phyloP scores from a whole-genome alignment of 2,797 vertebrate genomes.

The Eptatretus atami region DNA sequence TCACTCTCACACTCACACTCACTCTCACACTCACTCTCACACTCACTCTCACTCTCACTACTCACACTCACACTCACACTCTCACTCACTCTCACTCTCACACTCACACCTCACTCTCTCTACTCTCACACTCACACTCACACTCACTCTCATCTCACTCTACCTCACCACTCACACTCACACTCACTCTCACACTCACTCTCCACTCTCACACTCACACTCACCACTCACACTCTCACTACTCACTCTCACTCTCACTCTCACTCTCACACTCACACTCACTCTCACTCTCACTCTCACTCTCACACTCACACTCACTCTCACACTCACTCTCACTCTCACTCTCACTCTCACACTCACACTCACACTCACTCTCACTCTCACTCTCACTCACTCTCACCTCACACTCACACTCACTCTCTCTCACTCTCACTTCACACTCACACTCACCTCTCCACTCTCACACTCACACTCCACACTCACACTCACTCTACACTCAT shows the following conservation, averaged over 20 bases:
- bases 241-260: too few relatives aligned
- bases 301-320: too few relatives aligned
- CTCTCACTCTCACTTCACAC: neutral
- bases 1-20: too few relatives aligned
- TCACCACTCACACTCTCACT: too few relatives aligned
- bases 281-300: too few relatives aligned
- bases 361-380: neutral
- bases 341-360: neutral
- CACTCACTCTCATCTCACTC: too few relatives aligned
- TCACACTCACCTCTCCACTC: neutral
- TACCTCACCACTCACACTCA: neutral
- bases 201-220: neutral
- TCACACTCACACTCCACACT: neutral
- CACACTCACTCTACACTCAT: too few relatives aligned
- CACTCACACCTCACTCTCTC: neutral
- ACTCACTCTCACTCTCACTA: too few relatives aligned
- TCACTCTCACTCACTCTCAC: too few relatives aligned
- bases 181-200: neutral
- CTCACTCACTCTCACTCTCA: neutral
- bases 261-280: too few relatives aligned
- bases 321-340: neutral
- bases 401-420: too few relatives aligned
- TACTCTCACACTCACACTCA: neutral
- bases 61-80: neutral
- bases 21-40: too few relatives aligned